Evolutionary conservation across 37 sponge, comb jelly and placozoan genomes (phyloP), one percentile per base, ranked within the genome.

Genomic region (Hormiphora californensis): DNA sequence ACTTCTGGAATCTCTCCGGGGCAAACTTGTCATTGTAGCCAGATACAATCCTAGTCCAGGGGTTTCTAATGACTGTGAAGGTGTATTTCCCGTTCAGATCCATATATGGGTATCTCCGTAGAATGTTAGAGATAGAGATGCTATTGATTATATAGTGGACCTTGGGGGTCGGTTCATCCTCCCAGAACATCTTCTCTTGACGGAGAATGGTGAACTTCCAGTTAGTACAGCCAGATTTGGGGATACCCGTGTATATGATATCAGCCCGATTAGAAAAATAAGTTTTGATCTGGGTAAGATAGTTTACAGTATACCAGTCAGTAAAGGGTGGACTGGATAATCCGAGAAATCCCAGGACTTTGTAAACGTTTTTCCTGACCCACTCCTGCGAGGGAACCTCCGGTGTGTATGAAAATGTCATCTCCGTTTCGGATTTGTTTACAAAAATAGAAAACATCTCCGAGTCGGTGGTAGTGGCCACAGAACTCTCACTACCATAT

Each of bases 151-250:
- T 33, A 32, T 65, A 65, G 17, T 65, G 67, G 9, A 65, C 67
- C 28, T 65, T 27, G 37, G 67, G 67, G 35, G 11, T 32, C 3
- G 67, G 67, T 7, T 33, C 5, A 31, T 27, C 37, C 32, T 65
- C 37, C 1, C 2, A 4, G 17, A 19, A 65, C 33, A 33, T 65
- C 7, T 17, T 38, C 17, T 65, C 67, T 7, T 36, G 1, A 9
- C 9, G 31, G 7, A 65, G 67, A 33, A 65, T 35, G 37, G 67
- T 65, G 37, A 65, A 65, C 36, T 65, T 65, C 67, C 67, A 65
- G 35, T 65, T 65, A 19, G 67, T 65, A 39, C 67, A 65, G 19
- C 67, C 67, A 19, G 67, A 27, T 65, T 65, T 65, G 5, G 67
- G 67, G 9, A 65, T 65, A 19, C 67, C 67, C 12, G 67, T 65